These are phyloP conservation scores for Falco biarmicus DNA, from an alignment of 2,797 vertebrate species.

Conservation along the genomic window DNA sequence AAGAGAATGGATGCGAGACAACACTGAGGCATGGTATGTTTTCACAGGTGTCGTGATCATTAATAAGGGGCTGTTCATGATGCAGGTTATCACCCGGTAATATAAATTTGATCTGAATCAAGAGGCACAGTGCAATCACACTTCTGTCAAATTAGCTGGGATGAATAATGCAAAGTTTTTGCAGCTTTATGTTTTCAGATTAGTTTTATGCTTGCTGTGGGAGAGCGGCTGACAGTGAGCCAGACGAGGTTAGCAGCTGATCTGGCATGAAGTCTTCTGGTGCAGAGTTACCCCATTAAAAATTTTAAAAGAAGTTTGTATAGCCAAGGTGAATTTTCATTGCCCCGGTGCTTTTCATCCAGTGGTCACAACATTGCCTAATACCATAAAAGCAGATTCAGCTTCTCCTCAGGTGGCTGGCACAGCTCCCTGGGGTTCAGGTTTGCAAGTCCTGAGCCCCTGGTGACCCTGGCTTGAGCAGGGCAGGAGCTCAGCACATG, in stretches of 20 bases:
- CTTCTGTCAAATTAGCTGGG: slow-evolving; percentile 43
- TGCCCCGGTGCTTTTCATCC: not conserved
- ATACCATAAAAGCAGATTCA: not conserved
- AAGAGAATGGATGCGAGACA: not conserved
- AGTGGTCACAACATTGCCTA: not conserved
- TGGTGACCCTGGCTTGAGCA: not conserved
- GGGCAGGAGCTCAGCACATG: accelerated
- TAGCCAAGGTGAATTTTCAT: not conserved
- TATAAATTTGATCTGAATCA: slow-evolving; percentile 16
- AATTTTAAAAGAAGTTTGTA: not conserved
- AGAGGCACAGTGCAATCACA: not conserved
- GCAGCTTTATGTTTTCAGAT: slow-evolving; percentile 55
- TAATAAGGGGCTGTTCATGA: not conserved
- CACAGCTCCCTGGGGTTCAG: not conserved
- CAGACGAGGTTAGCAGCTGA: slow-evolving; percentile 57
- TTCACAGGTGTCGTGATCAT: not conserved
- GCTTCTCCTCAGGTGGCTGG: not conserved
- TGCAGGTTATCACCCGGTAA: not conserved
- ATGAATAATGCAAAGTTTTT: slow-evolving; percentile 55
- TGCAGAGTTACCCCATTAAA: not conserved
- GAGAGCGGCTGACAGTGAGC: slow-evolving; percentile 40
- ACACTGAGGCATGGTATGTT: not conserved
- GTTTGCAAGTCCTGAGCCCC: not conserved
- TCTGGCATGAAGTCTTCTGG: not conserved
- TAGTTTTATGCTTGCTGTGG: slow-evolving; percentile 49